Percentiles rank a stretch among this genome's conserved stretches.
Conservation (phyloP, 2,797 vertebrate genomes). For the Sebastes miniatus region DNA sequence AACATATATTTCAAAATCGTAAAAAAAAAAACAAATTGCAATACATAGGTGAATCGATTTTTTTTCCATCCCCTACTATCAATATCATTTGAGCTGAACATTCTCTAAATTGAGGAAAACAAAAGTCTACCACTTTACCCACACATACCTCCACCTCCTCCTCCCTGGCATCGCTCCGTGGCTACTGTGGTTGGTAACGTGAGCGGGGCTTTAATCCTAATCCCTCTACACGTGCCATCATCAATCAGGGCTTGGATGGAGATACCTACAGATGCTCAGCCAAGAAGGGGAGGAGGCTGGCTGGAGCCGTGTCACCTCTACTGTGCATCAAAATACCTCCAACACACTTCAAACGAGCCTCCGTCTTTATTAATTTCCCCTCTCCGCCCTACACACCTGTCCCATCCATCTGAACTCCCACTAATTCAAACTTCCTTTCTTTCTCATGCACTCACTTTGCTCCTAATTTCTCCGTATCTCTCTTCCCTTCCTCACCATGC, state of each 20-base stretch:
- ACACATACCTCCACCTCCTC: not conserved
- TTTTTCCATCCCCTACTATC: not conserved
- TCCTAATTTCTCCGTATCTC: not conserved
- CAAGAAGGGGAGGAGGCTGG: constrained; percentile 26
- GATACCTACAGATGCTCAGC: constrained; percentile 30
- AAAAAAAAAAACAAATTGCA: no score
- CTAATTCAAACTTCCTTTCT: constrained; percentile 5
- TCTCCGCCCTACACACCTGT: not conserved
- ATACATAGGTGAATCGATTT: no score
- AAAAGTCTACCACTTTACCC: not conserved
- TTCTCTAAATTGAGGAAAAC: not conserved
- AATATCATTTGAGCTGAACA: not conserved
- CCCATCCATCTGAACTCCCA: constrained; percentile 13
- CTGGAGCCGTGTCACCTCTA: constrained; percentile 22
- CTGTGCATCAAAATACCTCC: constrained; percentile 32
- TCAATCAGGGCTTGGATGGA: constrained; percentile 41
- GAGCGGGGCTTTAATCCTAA: constrained; percentile 72
- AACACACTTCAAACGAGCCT: constrained; percentile 40
- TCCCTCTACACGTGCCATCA: constrained; percentile 62
- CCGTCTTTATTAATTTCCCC: constrained; percentile 15
- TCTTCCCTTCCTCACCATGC: not conserved
- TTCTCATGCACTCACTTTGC: not conserved
- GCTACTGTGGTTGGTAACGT: constrained; percentile 51
- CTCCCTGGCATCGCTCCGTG: constrained; percentile 19
- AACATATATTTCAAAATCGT: no score